Conservation (phyloP, 2,113 vertebrate species). For the Tupaia chinensis region DNA sequence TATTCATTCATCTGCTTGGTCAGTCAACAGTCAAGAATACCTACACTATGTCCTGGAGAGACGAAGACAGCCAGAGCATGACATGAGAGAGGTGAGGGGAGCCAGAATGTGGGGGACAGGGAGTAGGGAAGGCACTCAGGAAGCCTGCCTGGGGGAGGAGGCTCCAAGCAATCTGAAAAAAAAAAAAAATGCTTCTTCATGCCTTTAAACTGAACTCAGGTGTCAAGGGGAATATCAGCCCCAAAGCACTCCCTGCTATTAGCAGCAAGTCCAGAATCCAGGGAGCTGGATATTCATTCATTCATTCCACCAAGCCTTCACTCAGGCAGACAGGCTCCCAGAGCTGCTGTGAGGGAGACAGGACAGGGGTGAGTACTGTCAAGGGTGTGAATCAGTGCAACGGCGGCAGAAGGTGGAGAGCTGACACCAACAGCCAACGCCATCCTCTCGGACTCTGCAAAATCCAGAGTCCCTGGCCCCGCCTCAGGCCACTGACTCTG, state of each 20-base stretch:
- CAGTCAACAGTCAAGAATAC: background rate
- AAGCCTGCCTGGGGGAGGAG: constrained; percentile 9
- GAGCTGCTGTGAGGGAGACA: background rate
- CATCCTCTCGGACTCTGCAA: background rate
- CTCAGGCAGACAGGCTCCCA: background rate
- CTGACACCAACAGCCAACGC: background rate
- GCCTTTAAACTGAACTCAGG: background rate
- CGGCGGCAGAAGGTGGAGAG: background rate
- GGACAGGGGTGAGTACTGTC: background rate
- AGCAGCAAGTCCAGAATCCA: background rate
- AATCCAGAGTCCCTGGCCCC: background rate
- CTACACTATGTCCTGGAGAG: too few species aligned
- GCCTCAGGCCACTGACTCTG: background rate
- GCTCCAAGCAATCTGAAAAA: background rate
- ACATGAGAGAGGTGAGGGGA: background rate
- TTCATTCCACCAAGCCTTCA: too few species aligned
- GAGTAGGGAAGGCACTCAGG: background rate
- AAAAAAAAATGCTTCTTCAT: background rate
- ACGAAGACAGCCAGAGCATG: background rate
- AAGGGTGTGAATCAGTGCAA: background rate
- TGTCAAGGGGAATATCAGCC: background rate
- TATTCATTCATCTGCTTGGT: background rate
- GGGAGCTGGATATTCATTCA: background rate
- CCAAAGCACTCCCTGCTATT: background rate
- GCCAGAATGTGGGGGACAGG: background rate